Evolutionary conservation across 1,140 invertebrate genomes (phyloP), one percentile per base, ranked within the genome.

Genomic region (Saccostrea glomerata): DNA sequence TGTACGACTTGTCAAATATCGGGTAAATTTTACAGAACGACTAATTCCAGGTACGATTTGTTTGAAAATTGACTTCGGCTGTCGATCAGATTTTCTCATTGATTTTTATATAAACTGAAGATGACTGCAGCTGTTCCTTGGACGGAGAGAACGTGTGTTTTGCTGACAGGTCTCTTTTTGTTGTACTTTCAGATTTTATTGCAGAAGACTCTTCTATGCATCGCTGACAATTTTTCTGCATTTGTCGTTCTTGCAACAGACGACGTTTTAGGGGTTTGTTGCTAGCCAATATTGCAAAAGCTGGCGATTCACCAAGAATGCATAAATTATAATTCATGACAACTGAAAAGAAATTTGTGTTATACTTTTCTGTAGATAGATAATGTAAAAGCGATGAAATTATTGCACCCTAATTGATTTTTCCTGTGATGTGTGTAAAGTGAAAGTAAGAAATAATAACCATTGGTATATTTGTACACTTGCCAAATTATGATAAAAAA

Each of bases 91-190:
- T 36, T 77, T 36, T 77, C 47, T 47, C 70, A 77, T 77, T 77
- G 70, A 77, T 77, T 77, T 77, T 77, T 77, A 40, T 40, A 84
- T 84, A 9, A 20, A 60, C 47, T 84, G 58, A 60, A 84, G 54
- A 84, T 84, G 54, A 84, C 83, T 84, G 58, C 83, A 58, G 83
- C 83, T 84, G 47, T 60, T 58, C 30, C 54, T 84, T 58, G n/a
- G 83, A 36, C 54, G 83, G 47, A 77, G 70, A 36, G 30, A 25
- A 77, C 15, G 25, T 36, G 70, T 77, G 23, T 36, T 30, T 30
- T 30, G 30, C 25, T 77, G 25, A 77, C 25, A 77, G 70, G 70
- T 77, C 25, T 36, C 70, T 77, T 25, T 77, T 11, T 36, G 25
- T 30, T 17, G 70, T 77, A 25, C 25, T 36, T 4, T 3, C 11